Percentiles rank a stretch among this genome's conserved stretches.
These are phyloP conservation scores for Polyodon spathula DNA, from an alignment of 2,113 vertebrate genomes.

Conservation along the genomic window DNA sequence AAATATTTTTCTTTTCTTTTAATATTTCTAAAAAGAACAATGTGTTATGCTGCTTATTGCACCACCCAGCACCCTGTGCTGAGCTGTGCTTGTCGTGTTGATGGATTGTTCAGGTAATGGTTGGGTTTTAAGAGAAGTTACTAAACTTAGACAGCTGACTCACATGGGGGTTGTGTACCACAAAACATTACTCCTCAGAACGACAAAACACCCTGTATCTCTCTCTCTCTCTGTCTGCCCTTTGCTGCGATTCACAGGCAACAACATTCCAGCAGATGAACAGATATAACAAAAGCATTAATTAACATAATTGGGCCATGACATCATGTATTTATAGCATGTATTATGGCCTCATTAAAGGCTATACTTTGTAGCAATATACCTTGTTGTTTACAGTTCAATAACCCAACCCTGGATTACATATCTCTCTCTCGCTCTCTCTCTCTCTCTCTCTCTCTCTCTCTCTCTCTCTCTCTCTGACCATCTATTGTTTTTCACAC, in stretches of 20 bases:
- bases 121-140: slow-evolving; percentile 55
- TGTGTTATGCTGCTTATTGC: not conserved
- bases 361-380: slow-evolving; percentile 28
- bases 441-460: not conserved
- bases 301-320: slow-evolving; percentile 18
- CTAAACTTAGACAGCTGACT: slow-evolving; percentile 35
- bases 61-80: not conserved
- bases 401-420: slow-evolving; percentile 6
- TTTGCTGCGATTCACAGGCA: not conserved
- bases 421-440: slow-evolving; percentile 2
- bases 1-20: too few species aligned
- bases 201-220: slow-evolving; percentile 19
- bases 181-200: slow-evolving; percentile 40
- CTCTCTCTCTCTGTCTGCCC: not conserved
- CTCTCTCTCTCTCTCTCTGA: not conserved
- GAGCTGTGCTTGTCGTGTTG: not conserved
- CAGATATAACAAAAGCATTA: slow-evolving; percentile 18
- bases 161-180: slow-evolving; percentile 20
- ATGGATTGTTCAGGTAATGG: slow-evolving; percentile 24
- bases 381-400: not conserved
- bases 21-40: too few species aligned
- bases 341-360: slow-evolving; percentile 26
- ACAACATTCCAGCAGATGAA: not conserved
- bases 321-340: slow-evolving; percentile 22
- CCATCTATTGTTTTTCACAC: slow-evolving; percentile 11